A percentile compares a stretch with the other conserved stretches of the same genome.
phyloP scores from a whole-genome alignment of 2,888 invertebrate genomes.

The Synanthedon formicaeformis region DNA sequence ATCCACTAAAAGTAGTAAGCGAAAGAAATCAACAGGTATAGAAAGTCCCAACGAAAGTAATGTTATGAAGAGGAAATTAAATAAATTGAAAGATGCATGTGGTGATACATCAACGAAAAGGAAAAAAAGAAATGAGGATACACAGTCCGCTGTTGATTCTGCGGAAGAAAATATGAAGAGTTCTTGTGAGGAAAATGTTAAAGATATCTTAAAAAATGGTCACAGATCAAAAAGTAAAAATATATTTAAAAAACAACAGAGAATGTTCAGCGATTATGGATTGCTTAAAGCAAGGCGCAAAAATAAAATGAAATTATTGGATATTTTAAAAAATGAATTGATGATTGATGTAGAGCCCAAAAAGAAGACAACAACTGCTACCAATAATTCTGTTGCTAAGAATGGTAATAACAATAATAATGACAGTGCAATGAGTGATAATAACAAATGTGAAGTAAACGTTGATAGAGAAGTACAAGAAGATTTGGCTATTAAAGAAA shows the following conservation, averaged over 20 bases:
- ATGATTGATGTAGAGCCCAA: conserved; percentile 25
- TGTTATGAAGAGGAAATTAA: neutral
- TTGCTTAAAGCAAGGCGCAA: conserved; percentile 24
- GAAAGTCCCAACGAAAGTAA: neutral
- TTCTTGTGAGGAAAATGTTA: no score
- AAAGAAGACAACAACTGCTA: conserved; percentile 5
- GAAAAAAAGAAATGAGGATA: no score
- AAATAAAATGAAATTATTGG: conserved; percentile 31
- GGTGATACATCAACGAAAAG: neutral
- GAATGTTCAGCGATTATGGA: conserved; percentile 25
- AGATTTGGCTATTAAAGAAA: neutral
- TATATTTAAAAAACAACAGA: neutral
- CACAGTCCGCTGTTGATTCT: no score
- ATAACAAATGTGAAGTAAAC: conserved; percentile 21
- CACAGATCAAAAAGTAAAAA: no score
- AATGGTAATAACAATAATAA: conserved; percentile 51
- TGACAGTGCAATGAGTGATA: conserved; percentile 42
- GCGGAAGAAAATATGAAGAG: no score
- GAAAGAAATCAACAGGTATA: conserved; percentile 33
- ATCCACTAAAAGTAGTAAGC: conserved; percentile 28
- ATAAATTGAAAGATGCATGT: neutral
- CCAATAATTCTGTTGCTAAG: conserved; percentile 6
- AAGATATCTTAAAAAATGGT: neutral
- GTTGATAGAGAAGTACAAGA: neutral
- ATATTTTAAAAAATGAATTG: conserved; percentile 48